Evolutionary conservation across 2,888 invertebrate species (phyloP).

Genomic region (Atethmia centrago): DNA sequence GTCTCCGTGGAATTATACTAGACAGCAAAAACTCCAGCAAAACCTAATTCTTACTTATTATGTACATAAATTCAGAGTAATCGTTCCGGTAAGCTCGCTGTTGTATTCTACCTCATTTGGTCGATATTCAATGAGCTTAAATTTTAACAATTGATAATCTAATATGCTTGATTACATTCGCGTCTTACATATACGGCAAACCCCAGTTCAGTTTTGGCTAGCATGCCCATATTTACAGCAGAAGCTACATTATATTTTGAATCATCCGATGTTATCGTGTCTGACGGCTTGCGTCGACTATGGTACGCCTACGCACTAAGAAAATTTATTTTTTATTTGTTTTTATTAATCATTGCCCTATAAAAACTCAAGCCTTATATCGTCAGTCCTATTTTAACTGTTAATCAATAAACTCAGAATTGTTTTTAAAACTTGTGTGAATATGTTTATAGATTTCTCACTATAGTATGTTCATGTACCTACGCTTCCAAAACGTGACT

Average conservation of each 20-base stretch:
- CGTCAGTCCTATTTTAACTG: conserved; percentile 18
- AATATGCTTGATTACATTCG: conserved; percentile 76
- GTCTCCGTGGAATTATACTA: conserved; percentile 39
- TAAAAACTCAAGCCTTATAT: conserved; percentile 18
- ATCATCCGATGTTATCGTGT: conserved; percentile 52
- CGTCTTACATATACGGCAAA: conserved; percentile 75
- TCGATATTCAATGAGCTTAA: conserved; percentile 77
- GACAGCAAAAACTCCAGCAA: conserved; percentile 43
- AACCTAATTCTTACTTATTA: conserved; percentile 39
- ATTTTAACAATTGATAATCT: conserved; percentile 75
- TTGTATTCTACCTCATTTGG: conserved; percentile 67
- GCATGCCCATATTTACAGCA: conserved; percentile 56
- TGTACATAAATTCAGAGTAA: conserved; percentile 45
- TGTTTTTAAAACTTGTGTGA: conserved; percentile 4
- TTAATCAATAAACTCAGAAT: not conserved
- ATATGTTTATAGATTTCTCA: not conserved
- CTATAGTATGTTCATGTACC: too few relatives aligned
- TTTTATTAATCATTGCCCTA: conserved; percentile 29
- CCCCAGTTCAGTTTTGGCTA: conserved; percentile 66
- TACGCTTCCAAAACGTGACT: not conserved
- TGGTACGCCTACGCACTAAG: conserved; percentile 12
- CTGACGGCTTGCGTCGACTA: conserved; percentile 38
- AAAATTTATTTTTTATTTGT: conserved; percentile 35
- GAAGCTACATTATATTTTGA: conserved; percentile 34
- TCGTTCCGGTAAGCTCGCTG: conserved; percentile 39